Conservation (phyloP, 1,140 invertebrate genomes). For the Trichomalopsis sarcophagae region DNA sequence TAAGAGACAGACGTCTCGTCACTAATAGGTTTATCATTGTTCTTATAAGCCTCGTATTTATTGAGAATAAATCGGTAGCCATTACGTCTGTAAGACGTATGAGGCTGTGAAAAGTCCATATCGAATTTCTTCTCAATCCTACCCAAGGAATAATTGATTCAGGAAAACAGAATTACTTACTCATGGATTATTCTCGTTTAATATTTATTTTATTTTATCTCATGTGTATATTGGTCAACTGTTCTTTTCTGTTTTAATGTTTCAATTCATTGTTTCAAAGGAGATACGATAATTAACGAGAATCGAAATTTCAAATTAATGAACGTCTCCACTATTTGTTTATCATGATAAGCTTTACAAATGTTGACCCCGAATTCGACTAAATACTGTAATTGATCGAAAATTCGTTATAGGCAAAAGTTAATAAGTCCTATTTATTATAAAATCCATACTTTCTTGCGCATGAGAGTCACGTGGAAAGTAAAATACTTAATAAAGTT, state of each 20-base stretch:
- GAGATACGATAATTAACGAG: not conserved
- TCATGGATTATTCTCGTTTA: not conserved
- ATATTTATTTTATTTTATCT: conserved; percentile 28
- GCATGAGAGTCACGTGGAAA: not conserved
- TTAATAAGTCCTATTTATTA: not conserved
- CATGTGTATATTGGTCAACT: not conserved
- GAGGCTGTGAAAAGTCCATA: conserved; percentile 48
- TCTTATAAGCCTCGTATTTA: conserved; percentile 68
- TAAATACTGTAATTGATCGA: not conserved
- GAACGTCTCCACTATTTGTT: not conserved
- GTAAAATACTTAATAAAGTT: conserved; percentile 7
- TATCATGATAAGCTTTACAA: not conserved
- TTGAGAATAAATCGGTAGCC: conserved; percentile 68
- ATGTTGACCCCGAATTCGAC: not conserved
- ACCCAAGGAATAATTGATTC: conserved; percentile 19
- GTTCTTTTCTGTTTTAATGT: conserved; percentile 15
- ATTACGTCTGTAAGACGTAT: conserved; percentile 42
- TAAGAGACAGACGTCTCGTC: conserved; percentile 53
- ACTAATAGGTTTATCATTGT: conserved; percentile 63
- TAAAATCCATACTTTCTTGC: not conserved
- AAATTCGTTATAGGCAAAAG: not conserved
- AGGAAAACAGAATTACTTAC: not conserved
- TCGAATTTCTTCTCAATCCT: conserved; percentile 37
- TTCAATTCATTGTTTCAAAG: too few species aligned
- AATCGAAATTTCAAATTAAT: not conserved